Conservation (phyloP, 1,140 invertebrate genomes). For the Psix sp. region DNA sequence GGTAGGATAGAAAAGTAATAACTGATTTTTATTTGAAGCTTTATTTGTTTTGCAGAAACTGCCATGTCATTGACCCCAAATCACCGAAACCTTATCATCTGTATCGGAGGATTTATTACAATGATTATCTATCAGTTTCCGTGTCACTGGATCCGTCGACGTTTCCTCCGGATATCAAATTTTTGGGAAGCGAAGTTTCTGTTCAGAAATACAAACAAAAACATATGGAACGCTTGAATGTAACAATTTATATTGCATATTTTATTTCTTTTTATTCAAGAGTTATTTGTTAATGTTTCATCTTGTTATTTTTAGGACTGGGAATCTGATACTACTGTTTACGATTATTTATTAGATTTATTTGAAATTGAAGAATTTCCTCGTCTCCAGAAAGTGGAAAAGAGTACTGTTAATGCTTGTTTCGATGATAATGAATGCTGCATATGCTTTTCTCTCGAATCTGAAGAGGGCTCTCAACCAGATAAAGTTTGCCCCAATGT, state of each 20-base stretch:
- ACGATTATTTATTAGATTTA: conserved; percentile 67
- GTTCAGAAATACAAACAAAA: conserved; percentile 62
- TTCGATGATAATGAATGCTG: conserved; percentile 71
- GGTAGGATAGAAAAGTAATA: too few species aligned
- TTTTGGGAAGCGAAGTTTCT: conserved; percentile 68
- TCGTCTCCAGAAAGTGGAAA: conserved; percentile 20
- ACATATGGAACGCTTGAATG: conserved; percentile 63
- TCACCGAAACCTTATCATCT: conserved; percentile 69
- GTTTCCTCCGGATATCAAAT: conserved; percentile 67
- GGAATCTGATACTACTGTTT: conserved; percentile 59
- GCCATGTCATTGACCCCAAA: conserved; percentile 69
- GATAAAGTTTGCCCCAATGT: conserved; percentile 71
- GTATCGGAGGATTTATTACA: conserved; percentile 69
- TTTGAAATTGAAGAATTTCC: conserved; percentile 69
- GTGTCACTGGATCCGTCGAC: conserved; percentile 67
- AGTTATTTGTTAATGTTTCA: conserved; percentile 4
- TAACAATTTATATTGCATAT: conserved; percentile 11
- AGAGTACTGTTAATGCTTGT: conserved; percentile 34
- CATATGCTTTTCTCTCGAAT: conserved; percentile 71
- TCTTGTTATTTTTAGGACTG: conserved; percentile 65
- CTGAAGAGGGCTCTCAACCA: conserved; percentile 62
- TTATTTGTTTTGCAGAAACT: conserved; percentile 61
- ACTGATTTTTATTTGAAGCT: too few species aligned
- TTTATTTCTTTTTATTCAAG: conserved; percentile 5
- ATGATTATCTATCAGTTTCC: conserved; percentile 66